Percentiles rank a stretch among this genome's conserved stretches.
These are phyloP conservation scores for Cephus runcator DNA, from an alignment of 2,888 invertebrate species.

Conservation along the genomic window DNA sequence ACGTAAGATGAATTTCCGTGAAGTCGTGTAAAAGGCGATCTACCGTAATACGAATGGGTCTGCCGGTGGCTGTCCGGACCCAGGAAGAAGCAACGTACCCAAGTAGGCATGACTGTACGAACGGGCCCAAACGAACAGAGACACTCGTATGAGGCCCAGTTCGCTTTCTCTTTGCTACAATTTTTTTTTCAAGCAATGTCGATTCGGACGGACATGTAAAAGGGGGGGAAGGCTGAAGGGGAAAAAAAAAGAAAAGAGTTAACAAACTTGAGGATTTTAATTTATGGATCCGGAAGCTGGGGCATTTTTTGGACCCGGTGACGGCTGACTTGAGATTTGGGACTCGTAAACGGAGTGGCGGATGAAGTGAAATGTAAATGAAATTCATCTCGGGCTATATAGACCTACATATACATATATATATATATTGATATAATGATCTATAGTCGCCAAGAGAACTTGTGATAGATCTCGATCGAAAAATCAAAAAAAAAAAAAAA, in stretches of 20 bases:
- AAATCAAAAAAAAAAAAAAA: neutral
- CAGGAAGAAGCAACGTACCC: neutral
- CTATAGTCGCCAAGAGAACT: neutral
- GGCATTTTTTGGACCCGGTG: neutral
- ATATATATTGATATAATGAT: neutral
- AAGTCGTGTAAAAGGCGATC: neutral
- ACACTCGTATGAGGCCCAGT: neutral
- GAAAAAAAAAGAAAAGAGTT: neutral
- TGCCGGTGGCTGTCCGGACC: neutral
- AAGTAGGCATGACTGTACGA: neutral
- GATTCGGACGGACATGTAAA: neutral
- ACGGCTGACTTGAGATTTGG: neutral
- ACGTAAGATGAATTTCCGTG: neutral
- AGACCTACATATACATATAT: neutral
- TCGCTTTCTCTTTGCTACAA: conserved; percentile 3
- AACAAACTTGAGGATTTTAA: neutral
- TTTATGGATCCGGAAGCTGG: conserved; percentile 4
- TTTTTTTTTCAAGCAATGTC: neutral
- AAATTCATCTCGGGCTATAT: neutral
- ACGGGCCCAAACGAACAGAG: neutral
- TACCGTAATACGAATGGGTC: neutral
- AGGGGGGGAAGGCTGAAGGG: neutral
- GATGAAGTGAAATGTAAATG: neutral
- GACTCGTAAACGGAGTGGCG: neutral
- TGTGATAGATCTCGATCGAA: neutral